Evolutionary conservation across 2,888 invertebrate species (phyloP), one percentile per base, ranked within the genome.

Genomic region (Heliothis peltigera): DNA sequence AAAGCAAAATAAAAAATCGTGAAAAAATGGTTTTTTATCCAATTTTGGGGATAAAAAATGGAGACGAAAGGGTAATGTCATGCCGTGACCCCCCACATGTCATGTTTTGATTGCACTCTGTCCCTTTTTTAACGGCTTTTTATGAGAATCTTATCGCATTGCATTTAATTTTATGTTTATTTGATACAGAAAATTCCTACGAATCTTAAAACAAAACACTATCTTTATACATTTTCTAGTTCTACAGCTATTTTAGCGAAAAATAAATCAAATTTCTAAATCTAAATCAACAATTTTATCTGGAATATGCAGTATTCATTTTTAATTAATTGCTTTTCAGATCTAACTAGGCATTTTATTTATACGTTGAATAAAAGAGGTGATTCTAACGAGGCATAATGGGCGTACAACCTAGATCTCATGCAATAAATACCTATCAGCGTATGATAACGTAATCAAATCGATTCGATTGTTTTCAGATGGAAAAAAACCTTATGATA

Each of bases 11-110:
- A 88, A 86, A 70, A 65, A 54, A 59, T 28, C 19, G 17, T 10
- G 57, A 79, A 85, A 88, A 89, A 87, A 84, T 43, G 80, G 81
- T 85, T 84, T 86, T 84, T 74, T 51, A 58, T 42, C 39, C 54
- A 79, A 46, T 52, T 64, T 85, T 86, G 74, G 52, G 51, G 18
- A 55, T 28, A 81, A 85, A 87, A 87, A 75, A 54, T 61, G 59
- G 65, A 60, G 51, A 68, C 77, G 80, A 89, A 90, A 88, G 90
- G 91, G 89, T 88, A 85, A 87, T 80, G 79, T 76, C 73, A 69
- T 58, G 82, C 82, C 86, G 82, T 89, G 89, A 91, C 87, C 87
- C 87, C 84, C 82, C 72, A 77, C 77, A 79, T 85, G 86, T 78
- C 84, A 81, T 85, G 84, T 87, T 89, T 85, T 86, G 84, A 85